phyloP scores from a whole-genome alignment of 2,113 vertebrate species.

The Hylia prasina region DNA sequence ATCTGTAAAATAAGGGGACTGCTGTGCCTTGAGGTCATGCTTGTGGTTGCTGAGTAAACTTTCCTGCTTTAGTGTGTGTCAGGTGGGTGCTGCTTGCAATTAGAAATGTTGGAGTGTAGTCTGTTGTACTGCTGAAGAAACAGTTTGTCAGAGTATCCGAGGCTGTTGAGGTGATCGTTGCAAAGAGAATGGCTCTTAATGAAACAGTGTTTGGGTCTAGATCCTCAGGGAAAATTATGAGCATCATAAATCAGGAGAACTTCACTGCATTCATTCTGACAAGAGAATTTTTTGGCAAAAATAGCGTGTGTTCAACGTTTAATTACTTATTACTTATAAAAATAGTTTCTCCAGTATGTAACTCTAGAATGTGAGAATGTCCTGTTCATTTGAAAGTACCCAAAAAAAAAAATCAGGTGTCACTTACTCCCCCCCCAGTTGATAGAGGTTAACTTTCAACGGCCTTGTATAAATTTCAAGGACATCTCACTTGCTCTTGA shows the following conservation, averaged over 20 bases:
- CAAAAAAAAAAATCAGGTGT: neutral
- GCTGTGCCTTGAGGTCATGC: neutral
- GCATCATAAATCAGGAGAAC: neutral
- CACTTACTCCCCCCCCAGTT: neutral
- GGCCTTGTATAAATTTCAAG: neutral
- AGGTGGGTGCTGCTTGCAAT: neutral
- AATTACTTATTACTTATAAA: neutral
- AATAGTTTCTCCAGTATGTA: neutral
- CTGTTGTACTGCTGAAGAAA: neutral
- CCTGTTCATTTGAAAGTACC: neutral
- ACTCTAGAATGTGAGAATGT: neutral
- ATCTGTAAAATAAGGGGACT: neutral
- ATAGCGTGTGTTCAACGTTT: rapidly evolving
- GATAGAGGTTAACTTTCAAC: neutral
- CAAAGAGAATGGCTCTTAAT: neutral
- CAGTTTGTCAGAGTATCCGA: neutral
- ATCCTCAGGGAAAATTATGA: neutral
- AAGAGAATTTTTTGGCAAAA: neutral
- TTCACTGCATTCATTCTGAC: neutral
- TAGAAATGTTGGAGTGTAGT: neutral
- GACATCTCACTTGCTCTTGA: neutral
- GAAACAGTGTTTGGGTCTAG: neutral
- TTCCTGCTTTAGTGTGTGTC: neutral
- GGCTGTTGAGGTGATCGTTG: neutral
- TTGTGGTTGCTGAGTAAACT: neutral